Percentiles rank a stretch among this genome's conserved stretches.
phyloP scores from a whole-genome alignment of 2,888 invertebrate species.

The Adelphocoris suturalis region DNA sequence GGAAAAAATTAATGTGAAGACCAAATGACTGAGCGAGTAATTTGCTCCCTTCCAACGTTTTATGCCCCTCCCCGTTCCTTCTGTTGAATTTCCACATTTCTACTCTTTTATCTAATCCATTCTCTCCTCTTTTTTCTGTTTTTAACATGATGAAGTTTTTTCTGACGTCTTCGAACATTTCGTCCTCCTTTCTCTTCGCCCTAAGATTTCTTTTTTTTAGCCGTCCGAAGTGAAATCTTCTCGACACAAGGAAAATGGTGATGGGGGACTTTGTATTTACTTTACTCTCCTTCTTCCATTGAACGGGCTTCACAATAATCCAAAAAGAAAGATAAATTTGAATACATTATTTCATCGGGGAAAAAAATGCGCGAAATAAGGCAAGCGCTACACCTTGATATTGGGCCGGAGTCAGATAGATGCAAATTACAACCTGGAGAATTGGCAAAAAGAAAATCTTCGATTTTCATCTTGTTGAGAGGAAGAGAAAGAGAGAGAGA shows the following conservation, averaged over 20 bases:
- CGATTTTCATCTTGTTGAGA: too few species aligned
- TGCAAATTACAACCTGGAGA: too few species aligned
- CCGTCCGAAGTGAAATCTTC: background rate
- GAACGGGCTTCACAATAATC: too few species aligned
- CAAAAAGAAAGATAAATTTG: too few species aligned
- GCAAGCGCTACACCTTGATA: too few species aligned
- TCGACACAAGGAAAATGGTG: background rate
- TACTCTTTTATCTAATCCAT: background rate
- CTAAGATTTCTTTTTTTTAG: background rate
- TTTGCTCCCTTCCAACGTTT: background rate
- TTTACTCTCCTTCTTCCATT: background rate
- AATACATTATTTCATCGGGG: too few species aligned
- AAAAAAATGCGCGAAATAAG: too few species aligned
- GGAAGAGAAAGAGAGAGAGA: too few species aligned
- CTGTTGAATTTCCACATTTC: background rate
- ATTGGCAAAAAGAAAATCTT: too few species aligned
- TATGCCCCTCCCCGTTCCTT: background rate
- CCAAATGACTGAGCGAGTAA: constrained; percentile 25
- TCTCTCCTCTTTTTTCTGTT: background rate
- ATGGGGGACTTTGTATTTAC: background rate
- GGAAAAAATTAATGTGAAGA: constrained; percentile 19
- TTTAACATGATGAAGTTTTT: constrained; percentile 4
- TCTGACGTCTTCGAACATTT: background rate
- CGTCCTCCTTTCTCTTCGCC: background rate
- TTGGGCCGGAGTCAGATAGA: too few species aligned